Base-by-base conservation (phyloP, 2,888 invertebrate species). In the Dolichopus griseipennis region DNA sequence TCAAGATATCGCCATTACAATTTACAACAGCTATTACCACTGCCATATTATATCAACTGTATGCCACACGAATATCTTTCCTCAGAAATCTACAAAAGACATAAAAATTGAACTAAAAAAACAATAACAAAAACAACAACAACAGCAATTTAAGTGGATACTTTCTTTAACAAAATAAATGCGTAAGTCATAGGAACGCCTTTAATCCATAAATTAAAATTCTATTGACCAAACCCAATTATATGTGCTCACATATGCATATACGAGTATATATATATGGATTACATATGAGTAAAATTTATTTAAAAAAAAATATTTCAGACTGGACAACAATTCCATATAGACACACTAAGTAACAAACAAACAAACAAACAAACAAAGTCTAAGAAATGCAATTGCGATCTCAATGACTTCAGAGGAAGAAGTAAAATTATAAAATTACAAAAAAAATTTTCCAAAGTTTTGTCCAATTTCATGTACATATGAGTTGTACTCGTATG, bases 151-250 rank as follows among this genome's bases (percentile, higher is more conserved):
- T 52, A 18, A 18, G 52, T 52, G 15, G n/a, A 37, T 27, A 27
- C 8, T 37, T 37, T 37, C 37, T 37, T 10, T 15, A 52, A n/a
- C 9, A 52, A 52, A 52, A 15, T 52, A 52, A 52, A 52, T 52
- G 52, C 52, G 52, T 52, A 52, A 52, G 52, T 52, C 52, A 52
- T 52, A 52, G 52, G 52, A 52, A 52, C 52, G 52, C 52, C 52
- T 52, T 52, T 52, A 52, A 52, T 52, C 52, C 52, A 52, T 52
- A 52, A 52, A 52, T 52, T 52, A 52, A 27, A 27, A 15, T n/a
- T 52, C n/a, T 52, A 52, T 52, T 52, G 52, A 52, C 52, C 52
- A 52, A 27, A 52, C 52, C 52, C 52, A 52, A 18, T 52, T 52
- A 52, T 15, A 15, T 41, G 41, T 41, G 8, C 15, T 6, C 8